These are phyloP conservation scores for Lepeophtheirus nordmannii DNA, from an alignment of 2,888 invertebrate species.

Conservation along the genomic window DNA sequence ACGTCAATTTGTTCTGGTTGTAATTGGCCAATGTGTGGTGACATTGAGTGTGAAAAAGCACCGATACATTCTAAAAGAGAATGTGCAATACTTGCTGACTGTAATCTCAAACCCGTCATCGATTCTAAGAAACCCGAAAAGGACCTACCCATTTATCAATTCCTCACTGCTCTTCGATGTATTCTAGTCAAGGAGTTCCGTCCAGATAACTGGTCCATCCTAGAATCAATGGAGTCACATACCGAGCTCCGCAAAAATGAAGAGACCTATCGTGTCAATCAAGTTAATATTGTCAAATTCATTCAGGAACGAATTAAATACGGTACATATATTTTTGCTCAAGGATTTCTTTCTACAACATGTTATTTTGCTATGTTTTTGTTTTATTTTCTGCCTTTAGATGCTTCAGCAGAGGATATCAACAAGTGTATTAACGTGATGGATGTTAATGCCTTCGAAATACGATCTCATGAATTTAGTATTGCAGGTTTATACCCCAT, in stretches of 20 bases:
- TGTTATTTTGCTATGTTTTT: too few relatives aligned
- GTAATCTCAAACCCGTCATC: conserved; percentile 7
- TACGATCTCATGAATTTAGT: conserved; percentile 25
- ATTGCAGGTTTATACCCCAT: conserved; percentile 20
- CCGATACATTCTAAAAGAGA: not conserved
- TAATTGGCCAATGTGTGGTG: conserved; percentile 12
- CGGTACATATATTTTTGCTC: not conserved
- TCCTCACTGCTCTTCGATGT: conserved; percentile 27
- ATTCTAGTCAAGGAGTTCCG: conserved; percentile 26
- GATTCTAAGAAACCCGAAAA: not conserved
- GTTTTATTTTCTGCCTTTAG: conserved; percentile 25
- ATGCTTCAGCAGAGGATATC: conserved; percentile 23
- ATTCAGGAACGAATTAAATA: conserved; percentile 25
- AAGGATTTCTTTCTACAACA: too few relatives aligned
- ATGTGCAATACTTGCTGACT: conserved; percentile 1
- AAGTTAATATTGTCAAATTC: conserved; percentile 27
- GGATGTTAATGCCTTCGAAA: conserved; percentile 29
- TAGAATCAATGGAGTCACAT: conserved; percentile 28
- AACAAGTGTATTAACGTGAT: conserved; percentile 27
- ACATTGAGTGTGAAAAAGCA: not conserved
- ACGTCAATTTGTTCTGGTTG: conserved; percentile 12
- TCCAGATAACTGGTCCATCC: conserved; percentile 26
- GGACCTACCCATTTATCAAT: conserved; percentile 27
- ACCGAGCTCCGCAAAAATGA: conserved; percentile 26
- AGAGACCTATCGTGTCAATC: conserved; percentile 26